Conservation (phyloP, 2,888 invertebrate species). For the Agriopis leucophaearia region DNA sequence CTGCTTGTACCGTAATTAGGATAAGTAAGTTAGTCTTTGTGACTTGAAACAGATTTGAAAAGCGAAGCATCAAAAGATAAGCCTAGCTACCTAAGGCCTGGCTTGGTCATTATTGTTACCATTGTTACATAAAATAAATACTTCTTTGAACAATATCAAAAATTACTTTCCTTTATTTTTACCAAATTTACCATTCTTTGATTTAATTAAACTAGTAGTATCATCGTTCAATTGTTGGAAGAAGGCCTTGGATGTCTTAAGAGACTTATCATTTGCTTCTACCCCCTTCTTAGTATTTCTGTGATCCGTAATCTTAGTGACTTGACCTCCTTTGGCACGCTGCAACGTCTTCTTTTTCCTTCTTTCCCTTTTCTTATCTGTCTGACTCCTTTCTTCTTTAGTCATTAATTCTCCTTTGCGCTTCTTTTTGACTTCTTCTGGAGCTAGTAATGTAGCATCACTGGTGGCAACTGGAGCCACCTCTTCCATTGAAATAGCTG, state of each 20-base stretch:
- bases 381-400: slow-evolving; percentile 92
- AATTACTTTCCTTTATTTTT: slow-evolving; percentile 70
- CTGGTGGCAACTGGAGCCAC: slow-evolving; percentile 96
- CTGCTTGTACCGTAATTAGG: too few species aligned
- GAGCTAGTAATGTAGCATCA: slow-evolving; percentile 94
- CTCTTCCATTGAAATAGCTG: slow-evolving; percentile 97
- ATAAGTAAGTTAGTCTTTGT: too few species aligned
- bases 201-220: slow-evolving; percentile 73
- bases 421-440: slow-evolving; percentile 94
- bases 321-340: slow-evolving; percentile 74
- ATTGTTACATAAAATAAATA: slow-evolving; percentile 24
- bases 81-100: too few species aligned
- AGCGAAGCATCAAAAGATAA: too few species aligned
- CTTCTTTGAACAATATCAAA: slow-evolving; percentile 40
- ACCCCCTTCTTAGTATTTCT: slow-evolving; percentile 86
- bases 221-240: slow-evolving; percentile 95
- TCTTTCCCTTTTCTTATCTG: slow-evolving; percentile 95
- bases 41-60: too few species aligned
- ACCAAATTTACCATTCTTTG: slow-evolving; percentile 67
- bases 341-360: slow-evolving; percentile 95
- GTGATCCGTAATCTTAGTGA: slow-evolving; percentile 78
- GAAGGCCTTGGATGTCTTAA: slow-evolving; percentile 91
- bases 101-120: not conserved
- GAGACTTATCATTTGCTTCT: slow-evolving; percentile 86
- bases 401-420: slow-evolving; percentile 87